These are phyloP conservation scores for Odobenus rosmarus DNA, from an alignment of 2,113 vertebrate species.

Conservation along the genomic window DNA sequence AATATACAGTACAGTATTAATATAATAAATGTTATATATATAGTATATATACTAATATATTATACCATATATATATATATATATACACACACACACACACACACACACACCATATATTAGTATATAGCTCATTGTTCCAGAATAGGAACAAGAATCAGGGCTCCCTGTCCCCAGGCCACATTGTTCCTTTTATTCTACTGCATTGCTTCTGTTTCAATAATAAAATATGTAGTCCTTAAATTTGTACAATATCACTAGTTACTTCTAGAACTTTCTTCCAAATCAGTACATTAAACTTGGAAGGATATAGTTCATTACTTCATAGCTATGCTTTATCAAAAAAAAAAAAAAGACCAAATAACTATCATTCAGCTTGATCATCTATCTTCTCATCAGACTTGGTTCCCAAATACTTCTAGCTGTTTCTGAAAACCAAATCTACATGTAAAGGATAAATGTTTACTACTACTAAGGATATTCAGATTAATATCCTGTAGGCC, in stretches of 20 bases:
- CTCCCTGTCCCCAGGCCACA: not conserved
- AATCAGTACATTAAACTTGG: not conserved
- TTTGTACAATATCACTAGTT: not conserved
- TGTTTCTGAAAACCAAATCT: conserved; percentile 36
- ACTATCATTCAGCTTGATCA: not conserved
- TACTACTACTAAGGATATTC: not conserved
- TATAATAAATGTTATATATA: not conserved
- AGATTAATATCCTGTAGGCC: not conserved
- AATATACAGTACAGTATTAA: not conserved
- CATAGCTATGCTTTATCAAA: not conserved
- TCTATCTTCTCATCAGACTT: not conserved
- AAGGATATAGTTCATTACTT: conserved; percentile 12
- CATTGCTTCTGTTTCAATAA: not conserved
- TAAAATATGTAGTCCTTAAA: not conserved
- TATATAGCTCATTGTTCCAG: not conserved
- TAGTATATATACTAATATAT: not conserved
- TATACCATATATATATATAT: not conserved
- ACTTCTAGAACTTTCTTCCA: not conserved
- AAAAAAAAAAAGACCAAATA: not conserved
- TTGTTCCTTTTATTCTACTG: not conserved
- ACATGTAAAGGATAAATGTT: conserved; percentile 7
- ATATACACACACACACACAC: not conserved
- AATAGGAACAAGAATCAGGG: not conserved
- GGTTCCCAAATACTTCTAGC: not conserved
- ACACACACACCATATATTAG: not conserved